Conservation (phyloP, 1,140 invertebrate genomes). For the Brachionus rotundiformis region DNA sequence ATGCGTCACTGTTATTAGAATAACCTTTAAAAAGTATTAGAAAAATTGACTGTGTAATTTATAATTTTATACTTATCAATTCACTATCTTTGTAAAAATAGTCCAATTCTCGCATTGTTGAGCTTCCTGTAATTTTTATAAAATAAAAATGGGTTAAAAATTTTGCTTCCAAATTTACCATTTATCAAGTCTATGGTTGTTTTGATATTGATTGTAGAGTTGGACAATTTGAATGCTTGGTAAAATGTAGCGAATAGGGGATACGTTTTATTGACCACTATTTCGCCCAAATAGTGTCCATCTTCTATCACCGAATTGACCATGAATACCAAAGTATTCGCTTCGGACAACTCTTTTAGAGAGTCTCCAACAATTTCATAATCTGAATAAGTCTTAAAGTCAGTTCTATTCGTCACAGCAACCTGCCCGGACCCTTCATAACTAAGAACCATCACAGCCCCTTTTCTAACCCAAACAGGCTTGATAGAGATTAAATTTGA, state of each 20-base stretch:
- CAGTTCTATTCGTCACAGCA: neutral
- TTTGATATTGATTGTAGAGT: conserved; percentile 2
- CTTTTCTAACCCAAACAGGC: neutral
- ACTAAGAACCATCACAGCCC: neutral
- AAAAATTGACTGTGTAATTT: neutral
- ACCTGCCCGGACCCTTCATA: neutral
- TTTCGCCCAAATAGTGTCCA: neutral
- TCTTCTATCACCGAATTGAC: neutral
- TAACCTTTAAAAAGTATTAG: neutral
- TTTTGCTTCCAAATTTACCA: neutral
- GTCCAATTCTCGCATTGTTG: neutral
- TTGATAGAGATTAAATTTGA: neutral
- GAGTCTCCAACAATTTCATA: neutral
- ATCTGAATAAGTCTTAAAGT: neutral
- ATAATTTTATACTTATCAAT: neutral
- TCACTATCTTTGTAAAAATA: conserved; percentile 15
- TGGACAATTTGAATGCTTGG: neutral
- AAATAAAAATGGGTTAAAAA: neutral
- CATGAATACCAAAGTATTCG: neutral
- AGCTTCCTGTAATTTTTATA: neutral
- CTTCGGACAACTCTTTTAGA: neutral
- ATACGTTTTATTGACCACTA: neutral
- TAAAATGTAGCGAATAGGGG: neutral
- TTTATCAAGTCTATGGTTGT: neutral
- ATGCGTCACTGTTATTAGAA: neutral